phyloP scores from a whole-genome alignment of 64 coral and sea anemone genomes.

The Montipora cactus region DNA sequence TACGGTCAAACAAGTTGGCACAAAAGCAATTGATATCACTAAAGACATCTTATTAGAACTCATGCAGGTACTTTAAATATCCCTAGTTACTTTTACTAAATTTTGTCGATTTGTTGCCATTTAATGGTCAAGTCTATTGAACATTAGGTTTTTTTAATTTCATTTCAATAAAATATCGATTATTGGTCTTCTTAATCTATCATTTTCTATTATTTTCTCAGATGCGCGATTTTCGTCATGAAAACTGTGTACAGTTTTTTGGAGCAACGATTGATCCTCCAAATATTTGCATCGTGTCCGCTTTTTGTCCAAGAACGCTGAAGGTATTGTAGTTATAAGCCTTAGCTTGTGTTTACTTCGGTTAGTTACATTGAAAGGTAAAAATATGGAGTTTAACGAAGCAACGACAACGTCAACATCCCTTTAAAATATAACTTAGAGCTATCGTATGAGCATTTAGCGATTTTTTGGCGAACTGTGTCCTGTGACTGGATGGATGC shows the following conservation, averaged over 20 bases:
- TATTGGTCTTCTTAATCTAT: background rate
- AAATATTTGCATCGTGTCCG: constrained; percentile 76
- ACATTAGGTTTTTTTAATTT: too few relatives aligned
- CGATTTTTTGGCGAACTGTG: too few relatives aligned
- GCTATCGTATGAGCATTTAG: too few relatives aligned
- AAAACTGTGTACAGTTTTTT: constrained; percentile 81
- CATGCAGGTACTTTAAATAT: constrained; percentile 73
- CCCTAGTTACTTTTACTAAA: background rate
- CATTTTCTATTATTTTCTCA: background rate
- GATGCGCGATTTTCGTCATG: constrained; percentile 91
- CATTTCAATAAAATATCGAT: too few relatives aligned
- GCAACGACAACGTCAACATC: too few relatives aligned
- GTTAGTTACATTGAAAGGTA: too few relatives aligned
- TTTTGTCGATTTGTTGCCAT: too few relatives aligned
- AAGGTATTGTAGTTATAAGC: constrained; percentile 45
- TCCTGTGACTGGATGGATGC: too few relatives aligned
- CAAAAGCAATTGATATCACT: constrained; percentile 71
- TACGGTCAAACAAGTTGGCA: constrained; percentile 67
- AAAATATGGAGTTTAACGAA: too few relatives aligned
- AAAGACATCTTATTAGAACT: constrained; percentile 74
- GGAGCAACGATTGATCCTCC: constrained; percentile 81
- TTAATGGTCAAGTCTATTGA: too few relatives aligned
- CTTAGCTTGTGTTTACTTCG: too few relatives aligned
- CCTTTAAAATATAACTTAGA: too few relatives aligned
- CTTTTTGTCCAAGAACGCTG: constrained; percentile 76